Percentiles rank a stretch among this genome's conserved stretches.
phyloP scores from a whole-genome alignment of 2,888 invertebrate species.

The Bellardia bayeri region DNA sequence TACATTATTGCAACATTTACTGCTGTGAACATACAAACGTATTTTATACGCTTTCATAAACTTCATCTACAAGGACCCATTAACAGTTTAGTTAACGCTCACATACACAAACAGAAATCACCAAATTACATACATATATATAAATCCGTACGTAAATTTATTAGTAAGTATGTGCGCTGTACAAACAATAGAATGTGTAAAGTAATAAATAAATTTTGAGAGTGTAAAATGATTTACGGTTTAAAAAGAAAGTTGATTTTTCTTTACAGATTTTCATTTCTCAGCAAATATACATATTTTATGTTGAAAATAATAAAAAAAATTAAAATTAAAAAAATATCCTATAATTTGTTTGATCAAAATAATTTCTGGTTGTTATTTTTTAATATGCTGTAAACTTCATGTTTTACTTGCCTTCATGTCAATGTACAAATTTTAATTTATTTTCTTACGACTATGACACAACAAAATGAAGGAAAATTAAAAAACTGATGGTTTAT shows the following conservation, averaged over 20 bases:
- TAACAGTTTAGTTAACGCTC: not conserved
- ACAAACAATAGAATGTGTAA: slow-evolving; percentile 20
- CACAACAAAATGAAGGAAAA: not conserved
- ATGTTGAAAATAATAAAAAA: no score
- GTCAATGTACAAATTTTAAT: slow-evolving; percentile 44
- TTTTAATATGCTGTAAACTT: slow-evolving; percentile 3
- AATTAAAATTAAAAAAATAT: not conserved
- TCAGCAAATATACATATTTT: no score
- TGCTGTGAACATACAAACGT: not conserved
- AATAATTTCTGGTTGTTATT: slow-evolving; percentile 6
- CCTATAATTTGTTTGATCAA: not conserved
- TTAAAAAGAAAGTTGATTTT: slow-evolving; percentile 31
- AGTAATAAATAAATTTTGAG: slow-evolving; percentile 31
- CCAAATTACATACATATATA: not conserved
- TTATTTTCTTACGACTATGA: slow-evolving; percentile 38
- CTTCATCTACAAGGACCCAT: not conserved
- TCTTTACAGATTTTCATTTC: no score
- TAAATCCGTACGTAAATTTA: slow-evolving; percentile 7
- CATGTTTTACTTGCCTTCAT: slow-evolving; percentile 24
- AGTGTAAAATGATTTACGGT: slow-evolving; percentile 46
- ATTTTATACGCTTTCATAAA: not conserved
- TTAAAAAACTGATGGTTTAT: not conserved
- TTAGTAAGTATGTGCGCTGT: not conserved
- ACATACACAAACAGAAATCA: not conserved
- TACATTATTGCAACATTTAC: not conserved